A percentile compares a stretch with the other conserved stretches of the same genome.
Evolutionary conservation across 2,888 invertebrate genomes (phyloP).

Genomic region (Ormia ochracea): DNA sequence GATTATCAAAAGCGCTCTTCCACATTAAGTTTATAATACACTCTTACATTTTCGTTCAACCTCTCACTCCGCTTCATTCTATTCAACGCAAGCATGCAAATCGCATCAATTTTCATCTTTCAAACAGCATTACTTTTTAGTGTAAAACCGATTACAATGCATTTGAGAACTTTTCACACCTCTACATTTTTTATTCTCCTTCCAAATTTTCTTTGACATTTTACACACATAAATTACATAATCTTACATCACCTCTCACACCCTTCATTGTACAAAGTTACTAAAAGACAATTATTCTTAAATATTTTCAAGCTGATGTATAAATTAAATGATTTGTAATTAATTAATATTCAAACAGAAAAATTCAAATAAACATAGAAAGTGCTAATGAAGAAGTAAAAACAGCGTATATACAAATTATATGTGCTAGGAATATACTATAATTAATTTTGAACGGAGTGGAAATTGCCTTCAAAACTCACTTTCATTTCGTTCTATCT

Average conservation of each 20-base stretch:
- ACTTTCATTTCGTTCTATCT: too few relatives aligned
- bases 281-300: too few relatives aligned
- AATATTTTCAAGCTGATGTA: not conserved
- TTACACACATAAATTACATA: not conserved
- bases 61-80: not conserved
- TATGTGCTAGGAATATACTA: slow-evolving; percentile 1
- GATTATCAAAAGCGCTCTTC: not conserved
- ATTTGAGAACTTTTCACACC: not conserved
- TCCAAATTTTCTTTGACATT: not conserved
- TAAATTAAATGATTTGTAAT: too few relatives aligned
- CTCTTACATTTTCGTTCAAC: not conserved
- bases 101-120: not conserved
- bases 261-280: too few relatives aligned
- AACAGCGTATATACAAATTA: slow-evolving; percentile 6
- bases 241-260: not conserved
- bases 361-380: not conserved
- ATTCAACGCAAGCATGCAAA: not conserved
- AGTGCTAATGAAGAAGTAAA: slow-evolving; percentile 7
- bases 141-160: not conserved
- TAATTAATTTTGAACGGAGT: not conserved
- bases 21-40: not conserved
- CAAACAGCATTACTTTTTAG: not conserved
- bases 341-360: not conserved
- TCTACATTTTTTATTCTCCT: not conserved
- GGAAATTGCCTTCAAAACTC: not conserved